phyloP scores from a whole-genome alignment of 2,113 vertebrate genomes.

The Capreolus pygargus region DNA sequence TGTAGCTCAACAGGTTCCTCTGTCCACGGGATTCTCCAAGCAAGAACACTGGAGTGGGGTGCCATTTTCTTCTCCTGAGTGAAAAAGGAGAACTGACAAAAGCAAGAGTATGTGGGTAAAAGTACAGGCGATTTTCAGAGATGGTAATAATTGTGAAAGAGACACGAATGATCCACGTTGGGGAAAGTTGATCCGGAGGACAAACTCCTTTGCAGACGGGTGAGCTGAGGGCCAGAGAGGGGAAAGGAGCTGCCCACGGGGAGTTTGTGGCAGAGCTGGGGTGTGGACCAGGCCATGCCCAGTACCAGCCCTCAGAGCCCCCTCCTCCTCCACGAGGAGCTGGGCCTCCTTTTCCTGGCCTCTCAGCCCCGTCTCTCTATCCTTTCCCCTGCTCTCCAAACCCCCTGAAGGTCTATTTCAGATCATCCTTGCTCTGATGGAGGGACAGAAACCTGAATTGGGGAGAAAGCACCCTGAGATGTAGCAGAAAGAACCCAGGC shows the following conservation, averaged over 20 bases:
- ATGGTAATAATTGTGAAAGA: rapidly evolving
- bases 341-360: not conserved
- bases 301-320: too few species aligned
- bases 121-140: not conserved
- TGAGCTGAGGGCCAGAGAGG: not conserved
- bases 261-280: not conserved
- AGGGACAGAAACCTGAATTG: not conserved
- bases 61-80: not conserved
- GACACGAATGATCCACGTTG: too few species aligned
- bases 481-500: not conserved
- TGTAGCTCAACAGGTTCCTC: not conserved
- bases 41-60: not conserved
- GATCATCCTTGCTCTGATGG: not conserved
- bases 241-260: not conserved
- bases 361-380: not conserved
- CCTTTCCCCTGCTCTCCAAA: not conserved
- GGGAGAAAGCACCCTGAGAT: not conserved
- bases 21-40: not conserved
- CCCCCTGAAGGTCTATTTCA: not conserved
- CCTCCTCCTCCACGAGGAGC: not conserved
- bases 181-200: rapidly evolving
- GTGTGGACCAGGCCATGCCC: not conserved
- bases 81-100: not conserved
- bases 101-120: not conserved
- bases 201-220: too few species aligned